A percentile compares a stretch with the other conserved stretches of the same genome.
Conservation (phyloP, 2,113 vertebrate species). For the Notothenia rossii region DNA sequence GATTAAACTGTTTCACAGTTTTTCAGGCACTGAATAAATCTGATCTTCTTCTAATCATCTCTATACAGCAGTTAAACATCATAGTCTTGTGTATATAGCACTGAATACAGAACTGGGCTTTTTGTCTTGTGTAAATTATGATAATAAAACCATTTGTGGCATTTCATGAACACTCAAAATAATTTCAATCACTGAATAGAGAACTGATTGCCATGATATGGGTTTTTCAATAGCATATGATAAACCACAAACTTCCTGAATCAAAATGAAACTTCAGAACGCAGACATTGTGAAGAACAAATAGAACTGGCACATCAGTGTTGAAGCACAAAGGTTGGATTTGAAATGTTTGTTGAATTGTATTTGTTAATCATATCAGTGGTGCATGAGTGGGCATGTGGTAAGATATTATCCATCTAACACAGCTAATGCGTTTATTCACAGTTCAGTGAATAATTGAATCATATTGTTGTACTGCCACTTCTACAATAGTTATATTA, state of each 20-base stretch:
- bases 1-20: background rate
- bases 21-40: background rate
- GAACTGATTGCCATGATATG: background rate
- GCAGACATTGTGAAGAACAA: background rate
- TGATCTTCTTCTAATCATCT: background rate
- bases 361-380: conserved; percentile 6
- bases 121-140: conserved; percentile 1
- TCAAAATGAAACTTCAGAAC: background rate
- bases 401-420: background rate
- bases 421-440: conserved; percentile 2
- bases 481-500: background rate
- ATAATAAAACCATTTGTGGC: background rate
- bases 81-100: background rate
- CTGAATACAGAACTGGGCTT: background rate
- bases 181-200: background rate
- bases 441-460: background rate
- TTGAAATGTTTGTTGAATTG: background rate
- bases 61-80: background rate
- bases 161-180: background rate
- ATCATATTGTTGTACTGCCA: background rate
- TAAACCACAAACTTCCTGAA: background rate
- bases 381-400: conserved; percentile 1
- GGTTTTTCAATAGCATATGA: background rate
- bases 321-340: background rate
- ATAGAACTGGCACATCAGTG: background rate